phyloP scores from a whole-genome alignment of 2,113 vertebrate species.

The Seriola dumerili region DNA sequence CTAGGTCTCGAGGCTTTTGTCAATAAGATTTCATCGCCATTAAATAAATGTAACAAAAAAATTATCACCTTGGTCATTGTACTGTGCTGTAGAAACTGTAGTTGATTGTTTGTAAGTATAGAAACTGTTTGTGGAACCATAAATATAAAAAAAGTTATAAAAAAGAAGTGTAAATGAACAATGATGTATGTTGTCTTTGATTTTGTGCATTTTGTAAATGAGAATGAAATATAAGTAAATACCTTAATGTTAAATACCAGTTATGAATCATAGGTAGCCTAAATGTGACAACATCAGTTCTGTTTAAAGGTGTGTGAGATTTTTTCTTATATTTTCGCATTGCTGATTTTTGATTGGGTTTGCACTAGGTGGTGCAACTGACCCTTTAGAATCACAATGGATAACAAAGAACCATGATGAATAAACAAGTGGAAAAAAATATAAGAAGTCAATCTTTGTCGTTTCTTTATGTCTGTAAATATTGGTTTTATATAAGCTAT shows the following conservation, averaged over 20 bases:
- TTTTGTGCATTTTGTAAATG: slow-evolving; percentile 88
- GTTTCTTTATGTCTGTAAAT: slow-evolving; percentile 4
- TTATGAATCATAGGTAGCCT: slow-evolving; percentile 81
- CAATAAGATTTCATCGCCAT: slow-evolving; percentile 80
- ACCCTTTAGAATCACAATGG: slow-evolving; percentile 73
- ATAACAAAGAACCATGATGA: slow-evolving; percentile 79
- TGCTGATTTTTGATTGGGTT: slow-evolving; percentile 70
- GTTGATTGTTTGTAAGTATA: slow-evolving; percentile 91
- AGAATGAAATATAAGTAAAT: slow-evolving; percentile 80
- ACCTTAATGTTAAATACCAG: slow-evolving; percentile 79
- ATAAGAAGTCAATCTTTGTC: slow-evolving; percentile 36
- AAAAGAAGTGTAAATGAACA: slow-evolving; percentile 78
- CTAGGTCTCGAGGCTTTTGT: slow-evolving; percentile 79
- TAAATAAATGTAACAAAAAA: slow-evolving; percentile 82
- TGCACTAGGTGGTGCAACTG: slow-evolving; percentile 65
- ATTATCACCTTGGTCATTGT: slow-evolving; percentile 86
- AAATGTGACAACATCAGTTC: slow-evolving; percentile 81
- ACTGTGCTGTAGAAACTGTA: slow-evolving; percentile 91
- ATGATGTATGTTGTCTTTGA: slow-evolving; percentile 85
- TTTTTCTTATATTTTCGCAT: slow-evolving; percentile 72
- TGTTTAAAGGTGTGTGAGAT: slow-evolving; percentile 81
- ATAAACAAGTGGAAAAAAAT: slow-evolving; percentile 79
- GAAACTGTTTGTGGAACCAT: slow-evolving; percentile 84
- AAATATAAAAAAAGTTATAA: slow-evolving; percentile 65
- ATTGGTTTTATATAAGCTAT: neutral